A percentile compares a stretch with the other conserved stretches of the same genome.
Conservation (phyloP, 2,113 vertebrate genomes). For the Entomyzon cyanotis region DNA sequence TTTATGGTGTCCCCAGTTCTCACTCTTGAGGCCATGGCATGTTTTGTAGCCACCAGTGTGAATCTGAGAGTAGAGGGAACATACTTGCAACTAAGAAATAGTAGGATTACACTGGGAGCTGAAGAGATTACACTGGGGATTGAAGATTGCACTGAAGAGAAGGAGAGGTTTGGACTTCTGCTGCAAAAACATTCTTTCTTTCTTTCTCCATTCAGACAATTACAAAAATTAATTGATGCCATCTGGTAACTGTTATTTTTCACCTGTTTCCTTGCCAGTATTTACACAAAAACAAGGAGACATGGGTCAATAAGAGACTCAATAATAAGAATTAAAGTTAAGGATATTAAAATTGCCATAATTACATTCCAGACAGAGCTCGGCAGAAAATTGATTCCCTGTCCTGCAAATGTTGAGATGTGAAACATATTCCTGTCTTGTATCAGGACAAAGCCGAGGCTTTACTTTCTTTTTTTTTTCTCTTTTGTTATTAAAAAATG, state of each 20-base stretch:
- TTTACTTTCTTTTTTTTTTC: not conserved
- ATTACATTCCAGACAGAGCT: slow-evolving; percentile 5
- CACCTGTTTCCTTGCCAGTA: not conserved
- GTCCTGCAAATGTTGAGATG: not conserved
- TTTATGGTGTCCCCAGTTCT: not conserved
- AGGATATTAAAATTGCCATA: slow-evolving; percentile 22
- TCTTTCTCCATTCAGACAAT: not conserved
- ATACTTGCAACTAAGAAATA: not conserved
- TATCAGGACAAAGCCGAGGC: not conserved
- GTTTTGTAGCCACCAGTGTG: not conserved
- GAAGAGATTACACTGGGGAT: not conserved
- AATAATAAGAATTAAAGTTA: slow-evolving; percentile 21
- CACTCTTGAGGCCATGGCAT: not conserved
- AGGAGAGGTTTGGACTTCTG: not conserved
- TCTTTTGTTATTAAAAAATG: not conserved
- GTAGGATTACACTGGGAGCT: not conserved
- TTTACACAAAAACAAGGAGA: not conserved
- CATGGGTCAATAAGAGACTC: slow-evolving; percentile 19
- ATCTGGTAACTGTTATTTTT: not conserved
- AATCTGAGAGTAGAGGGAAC: not conserved
- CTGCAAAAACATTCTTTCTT: not conserved
- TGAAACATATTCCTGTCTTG: not conserved
- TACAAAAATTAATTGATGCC: not conserved
- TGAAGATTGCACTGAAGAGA: not conserved
- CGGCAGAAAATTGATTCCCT: slow-evolving; percentile 24